Percentiles rank a stretch among this genome's conserved stretches.
phyloP scores from a whole-genome alignment of 1,140 invertebrate genomes.

The Lepidotrigona ventralis region DNA sequence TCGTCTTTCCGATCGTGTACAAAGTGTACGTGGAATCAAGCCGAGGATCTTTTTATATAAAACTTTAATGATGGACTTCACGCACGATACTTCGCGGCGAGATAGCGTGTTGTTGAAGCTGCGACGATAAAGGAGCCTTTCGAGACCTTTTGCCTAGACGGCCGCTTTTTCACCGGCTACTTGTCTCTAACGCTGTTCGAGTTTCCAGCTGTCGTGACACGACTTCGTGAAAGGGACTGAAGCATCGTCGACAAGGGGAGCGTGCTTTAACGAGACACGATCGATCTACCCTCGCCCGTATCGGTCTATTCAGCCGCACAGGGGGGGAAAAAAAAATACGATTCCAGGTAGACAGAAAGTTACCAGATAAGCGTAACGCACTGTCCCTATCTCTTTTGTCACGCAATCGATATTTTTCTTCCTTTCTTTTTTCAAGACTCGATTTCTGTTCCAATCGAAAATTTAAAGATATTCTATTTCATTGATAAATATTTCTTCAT shows the following conservation, averaged over 20 bases:
- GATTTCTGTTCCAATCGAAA: background rate
- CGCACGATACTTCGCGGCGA: background rate
- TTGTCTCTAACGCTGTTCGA: constrained; percentile 8
- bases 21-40: background rate
- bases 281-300: constrained; percentile 11
- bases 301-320: background rate
- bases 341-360: constrained; percentile 2
- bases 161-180: constrained; percentile 19
- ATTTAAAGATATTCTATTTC: background rate
- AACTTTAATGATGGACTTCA: background rate
- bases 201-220: constrained; percentile 27
- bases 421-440: background rate
- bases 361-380: background rate
- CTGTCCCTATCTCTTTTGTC: background rate
- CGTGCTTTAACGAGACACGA: constrained; percentile 33
- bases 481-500: background rate
- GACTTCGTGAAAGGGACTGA: constrained; percentile 46
- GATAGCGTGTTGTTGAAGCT: constrained; percentile 60
- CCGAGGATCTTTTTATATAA: background rate
- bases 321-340: background rate
- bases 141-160: background rate
- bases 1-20: background rate
- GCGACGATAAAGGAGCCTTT: constrained; percentile 45
- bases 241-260: constrained; percentile 15
- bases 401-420: background rate